phyloP scores from a whole-genome alignment of 1,140 invertebrate species.

The Drosophila carrolli region DNA sequence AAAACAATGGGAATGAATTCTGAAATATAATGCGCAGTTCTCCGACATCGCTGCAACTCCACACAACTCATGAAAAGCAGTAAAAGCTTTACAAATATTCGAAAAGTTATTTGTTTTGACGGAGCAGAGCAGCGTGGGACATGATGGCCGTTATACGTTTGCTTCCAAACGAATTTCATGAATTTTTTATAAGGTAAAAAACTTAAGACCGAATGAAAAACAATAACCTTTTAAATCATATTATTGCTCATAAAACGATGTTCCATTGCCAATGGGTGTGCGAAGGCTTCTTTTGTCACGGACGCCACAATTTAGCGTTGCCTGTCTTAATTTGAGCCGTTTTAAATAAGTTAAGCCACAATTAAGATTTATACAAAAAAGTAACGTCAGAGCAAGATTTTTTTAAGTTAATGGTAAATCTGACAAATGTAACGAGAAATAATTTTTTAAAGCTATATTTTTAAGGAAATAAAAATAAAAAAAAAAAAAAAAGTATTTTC shows the following conservation, averaged over 20 bases:
- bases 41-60: slow-evolving; percentile 10
- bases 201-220: neutral
- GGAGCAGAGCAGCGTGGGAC: neutral
- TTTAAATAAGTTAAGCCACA: too few relatives aligned
- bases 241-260: slow-evolving; percentile 13
- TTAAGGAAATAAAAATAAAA: too few relatives aligned
- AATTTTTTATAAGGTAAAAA: slow-evolving; percentile 13
- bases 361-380: too few relatives aligned
- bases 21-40: neutral
- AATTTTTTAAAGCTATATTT: too few relatives aligned
- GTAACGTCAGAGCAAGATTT: too few relatives aligned
- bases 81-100: slow-evolving; percentile 37
- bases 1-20: slow-evolving; percentile 14
- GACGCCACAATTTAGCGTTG: too few relatives aligned
- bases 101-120: slow-evolving; percentile 21
- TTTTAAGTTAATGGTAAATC: too few relatives aligned
- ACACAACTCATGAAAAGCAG: slow-evolving; percentile 15
- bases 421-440: too few relatives aligned
- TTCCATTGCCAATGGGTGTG: too few relatives aligned
- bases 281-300: too few relatives aligned
- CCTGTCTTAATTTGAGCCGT: too few relatives aligned
- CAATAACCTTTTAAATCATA: slow-evolving; percentile 30
- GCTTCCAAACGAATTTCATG: slow-evolving; percentile 11
- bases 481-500: too few relatives aligned
- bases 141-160: neutral